Percentiles rank a stretch among this genome's conserved stretches.
Conservation (phyloP, 1,140 invertebrate species). For the Drosophila aff. region DNA sequence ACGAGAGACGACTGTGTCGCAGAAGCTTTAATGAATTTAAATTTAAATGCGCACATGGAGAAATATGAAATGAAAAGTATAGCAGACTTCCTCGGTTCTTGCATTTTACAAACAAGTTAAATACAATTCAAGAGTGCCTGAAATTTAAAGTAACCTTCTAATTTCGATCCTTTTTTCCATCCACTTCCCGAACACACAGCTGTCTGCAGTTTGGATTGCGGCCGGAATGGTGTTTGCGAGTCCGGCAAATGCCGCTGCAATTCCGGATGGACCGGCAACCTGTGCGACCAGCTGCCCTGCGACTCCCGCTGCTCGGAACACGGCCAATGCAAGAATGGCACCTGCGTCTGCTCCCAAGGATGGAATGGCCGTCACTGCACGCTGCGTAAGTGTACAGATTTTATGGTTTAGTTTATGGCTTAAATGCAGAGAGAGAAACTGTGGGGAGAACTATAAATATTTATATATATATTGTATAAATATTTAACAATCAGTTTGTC, state of each 20-base stretch:
- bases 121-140: neutral
- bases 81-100: neutral
- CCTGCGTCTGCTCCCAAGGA: slow-evolving; percentile 97
- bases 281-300: slow-evolving; percentile 95
- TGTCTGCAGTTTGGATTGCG: slow-evolving; percentile 95
- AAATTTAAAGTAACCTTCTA: neutral
- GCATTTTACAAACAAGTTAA: neutral
- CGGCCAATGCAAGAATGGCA: slow-evolving; percentile 98
- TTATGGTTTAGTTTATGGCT: neutral
- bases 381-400: slow-evolving; percentile 90
- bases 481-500: too few relatives aligned
- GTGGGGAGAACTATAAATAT: neutral
- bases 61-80: slow-evolving; percentile 7
- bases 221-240: slow-evolving; percentile 95
- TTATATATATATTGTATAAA: too few relatives aligned
- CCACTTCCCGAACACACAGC: slow-evolving; percentile 86
- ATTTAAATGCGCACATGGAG: slow-evolving; percentile 39
- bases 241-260: slow-evolving; percentile 95
- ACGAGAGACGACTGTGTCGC: neutral
- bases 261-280: slow-evolving; percentile 95
- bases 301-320: slow-evolving; percentile 96
- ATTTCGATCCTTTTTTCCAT: slow-evolving; percentile 1
- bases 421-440: neutral
- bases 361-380: slow-evolving; percentile 99
- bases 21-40: slow-evolving; percentile 54